phyloP scores from a whole-genome alignment of 2,888 invertebrate genomes.

The Heteromurus nitidus region DNA sequence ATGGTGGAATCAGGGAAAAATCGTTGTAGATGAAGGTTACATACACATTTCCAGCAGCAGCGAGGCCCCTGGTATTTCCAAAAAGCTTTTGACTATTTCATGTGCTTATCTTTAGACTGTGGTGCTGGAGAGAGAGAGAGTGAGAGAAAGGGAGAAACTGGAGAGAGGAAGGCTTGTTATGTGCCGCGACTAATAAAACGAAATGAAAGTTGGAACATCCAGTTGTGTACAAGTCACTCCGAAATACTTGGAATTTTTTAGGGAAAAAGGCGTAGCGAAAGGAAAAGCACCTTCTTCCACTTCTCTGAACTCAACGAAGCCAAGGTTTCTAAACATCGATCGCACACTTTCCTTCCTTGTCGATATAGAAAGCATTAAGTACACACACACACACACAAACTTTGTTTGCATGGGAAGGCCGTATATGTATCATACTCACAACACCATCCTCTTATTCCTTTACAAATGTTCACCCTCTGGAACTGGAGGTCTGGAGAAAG shows the following conservation, averaged over 20 bases:
- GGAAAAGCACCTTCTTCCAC: constrained; percentile 2
- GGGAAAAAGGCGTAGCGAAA: too few species aligned
- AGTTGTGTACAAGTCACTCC: too few species aligned
- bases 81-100: constrained; percentile 7
- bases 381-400: not conserved
- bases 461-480: not conserved
- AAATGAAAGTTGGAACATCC: too few species aligned
- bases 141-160: too few species aligned
- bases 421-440: not conserved
- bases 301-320: not conserved
- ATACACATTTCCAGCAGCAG: too few species aligned
- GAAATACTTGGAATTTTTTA: too few species aligned
- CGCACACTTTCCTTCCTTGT: not conserved
- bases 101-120: constrained; percentile 4
- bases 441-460: not conserved
- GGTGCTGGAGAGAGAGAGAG: too few species aligned
- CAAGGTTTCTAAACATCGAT: not conserved
- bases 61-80: too few species aligned
- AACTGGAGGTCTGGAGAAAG: not conserved
- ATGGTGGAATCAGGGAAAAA: too few species aligned
- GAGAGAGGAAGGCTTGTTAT: too few species aligned
- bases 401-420: not conserved
- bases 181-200: constrained; percentile 48
- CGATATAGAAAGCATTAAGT: not conserved
- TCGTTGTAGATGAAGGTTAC: too few species aligned